Evolutionary conservation across 2,797 vertebrate genomes (phyloP), one percentile per base, ranked within the genome.

Genomic region (Amblyraja radiata): DNA sequence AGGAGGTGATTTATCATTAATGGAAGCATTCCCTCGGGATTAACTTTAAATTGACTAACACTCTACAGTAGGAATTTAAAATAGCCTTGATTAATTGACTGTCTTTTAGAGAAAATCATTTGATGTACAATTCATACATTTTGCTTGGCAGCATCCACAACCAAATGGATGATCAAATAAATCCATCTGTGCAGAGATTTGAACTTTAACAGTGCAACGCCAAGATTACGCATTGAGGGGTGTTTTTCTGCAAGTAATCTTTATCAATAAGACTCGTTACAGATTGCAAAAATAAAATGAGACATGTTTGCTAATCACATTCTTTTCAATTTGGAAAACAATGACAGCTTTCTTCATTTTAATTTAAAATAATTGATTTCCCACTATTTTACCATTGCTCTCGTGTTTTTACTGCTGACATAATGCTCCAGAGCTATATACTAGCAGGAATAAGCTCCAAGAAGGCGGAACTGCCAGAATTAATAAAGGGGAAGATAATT

Each of bases 11-110:
- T 76, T 92, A 92, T 76, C 90, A 92, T 21, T 76, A 58, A 92
- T 92, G 39, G 90, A 74, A 76, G 74, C 68, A 74, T 76, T 92
- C 90, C 90, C 71, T 76, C 23, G 46, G 90, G 90, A 92, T 92
- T 92, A 68, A 28, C 76, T 74, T 54, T 76, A 76, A 92, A 92
- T 74, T 92, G 71, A 74, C 39, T 58, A 76, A 76, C 68, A 54
- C 36, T 25, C 71, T 54, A 65, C 84, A 88, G 84, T 32, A 88
- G n/a, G 63, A 28, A 54, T 92, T 92, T 73, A 92, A 76, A 92
- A 92, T 71, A 76, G 90, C 90, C 71, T 28, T 92, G 90, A 92
- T 92, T 76, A 92, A 92, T 92, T 92, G 90, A 76, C 90, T 76
- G 71, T 71, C 25, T 23, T 76, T 92, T 76, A 28, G 23, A 25